Conservation (phyloP, 2,888 invertebrate species). For the Agapostemon virescens region DNA sequence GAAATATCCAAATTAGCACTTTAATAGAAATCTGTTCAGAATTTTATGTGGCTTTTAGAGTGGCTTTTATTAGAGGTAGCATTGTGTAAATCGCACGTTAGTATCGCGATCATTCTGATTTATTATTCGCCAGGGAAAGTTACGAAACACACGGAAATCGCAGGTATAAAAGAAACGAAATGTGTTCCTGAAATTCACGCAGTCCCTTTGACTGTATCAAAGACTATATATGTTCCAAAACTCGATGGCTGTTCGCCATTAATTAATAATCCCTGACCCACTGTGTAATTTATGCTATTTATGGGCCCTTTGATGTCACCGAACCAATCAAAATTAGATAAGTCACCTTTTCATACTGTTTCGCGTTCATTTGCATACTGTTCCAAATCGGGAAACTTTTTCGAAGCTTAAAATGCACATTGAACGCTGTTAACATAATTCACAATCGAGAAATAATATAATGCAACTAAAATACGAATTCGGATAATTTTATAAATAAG, state of each 20-base stretch:
- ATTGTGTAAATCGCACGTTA: not conserved
- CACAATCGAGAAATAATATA: not conserved
- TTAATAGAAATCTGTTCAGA: not conserved
- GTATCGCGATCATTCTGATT: conserved; percentile 7
- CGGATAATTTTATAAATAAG: not conserved
- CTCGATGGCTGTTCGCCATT: conserved; percentile 7
- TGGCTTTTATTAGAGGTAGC: not conserved
- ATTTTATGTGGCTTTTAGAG: not conserved
- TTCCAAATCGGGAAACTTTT: not conserved
- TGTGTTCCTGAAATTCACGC: conserved; percentile 16
- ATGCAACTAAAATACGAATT: not conserved
- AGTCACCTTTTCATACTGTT: not conserved
- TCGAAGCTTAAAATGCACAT: not conserved
- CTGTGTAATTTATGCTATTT: conserved; percentile 36
- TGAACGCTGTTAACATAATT: not conserved
- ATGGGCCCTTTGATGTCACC: conserved; percentile 29
- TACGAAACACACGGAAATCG: conserved; percentile 12
- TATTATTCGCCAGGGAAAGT: conserved; percentile 9
- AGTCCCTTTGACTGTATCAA: conserved; percentile 8
- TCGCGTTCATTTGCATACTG: not conserved
- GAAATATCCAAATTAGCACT: not conserved
- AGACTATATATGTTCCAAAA: conserved; percentile 13
- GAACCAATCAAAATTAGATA: not conserved
- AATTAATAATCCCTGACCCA: conserved; percentile 32
- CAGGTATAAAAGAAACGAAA: conserved; percentile 54